These are phyloP conservation scores for Philopedon plagiatum DNA, from an alignment of 2,888 invertebrate species.

Conservation along the genomic window DNA sequence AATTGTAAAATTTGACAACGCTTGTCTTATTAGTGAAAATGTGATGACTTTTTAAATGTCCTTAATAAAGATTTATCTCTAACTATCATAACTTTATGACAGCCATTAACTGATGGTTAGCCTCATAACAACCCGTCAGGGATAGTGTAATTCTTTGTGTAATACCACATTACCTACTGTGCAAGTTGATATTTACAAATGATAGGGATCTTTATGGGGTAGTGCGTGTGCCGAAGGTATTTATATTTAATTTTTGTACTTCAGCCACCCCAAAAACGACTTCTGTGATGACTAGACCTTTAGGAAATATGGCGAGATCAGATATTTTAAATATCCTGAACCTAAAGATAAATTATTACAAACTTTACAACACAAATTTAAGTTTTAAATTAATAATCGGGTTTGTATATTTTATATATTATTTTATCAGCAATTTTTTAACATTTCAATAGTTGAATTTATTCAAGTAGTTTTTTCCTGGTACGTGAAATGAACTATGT, in stretches of 20 bases:
- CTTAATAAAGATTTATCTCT: background rate
- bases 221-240: constrained; percentile 17
- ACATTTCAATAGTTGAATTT: no score
- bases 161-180: constrained; percentile 41
- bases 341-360: no score
- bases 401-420: no score
- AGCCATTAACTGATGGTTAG: constrained; percentile 40
- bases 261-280: background rate
- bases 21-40: no score
- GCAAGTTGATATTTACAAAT: constrained; percentile 39
- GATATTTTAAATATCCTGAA: no score
- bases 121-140: constrained; percentile 27
- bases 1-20: no score
- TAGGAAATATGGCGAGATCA: no score
- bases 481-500: no score
- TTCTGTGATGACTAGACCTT: background rate
- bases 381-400: no score
- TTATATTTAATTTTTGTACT: constrained; percentile 29
- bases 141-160: constrained; percentile 41
- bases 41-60: background rate
- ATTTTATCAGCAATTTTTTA: no score
- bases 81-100: constrained; percentile 15
- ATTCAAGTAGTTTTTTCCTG: no score
- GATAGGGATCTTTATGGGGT: constrained; percentile 40
- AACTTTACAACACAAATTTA: no score